A percentile compares a stretch with the other conserved stretches of the same genome.
These are phyloP conservation scores for Micromys minutus DNA, from an alignment of 2,113 vertebrate genomes.

Conservation along the genomic window DNA sequence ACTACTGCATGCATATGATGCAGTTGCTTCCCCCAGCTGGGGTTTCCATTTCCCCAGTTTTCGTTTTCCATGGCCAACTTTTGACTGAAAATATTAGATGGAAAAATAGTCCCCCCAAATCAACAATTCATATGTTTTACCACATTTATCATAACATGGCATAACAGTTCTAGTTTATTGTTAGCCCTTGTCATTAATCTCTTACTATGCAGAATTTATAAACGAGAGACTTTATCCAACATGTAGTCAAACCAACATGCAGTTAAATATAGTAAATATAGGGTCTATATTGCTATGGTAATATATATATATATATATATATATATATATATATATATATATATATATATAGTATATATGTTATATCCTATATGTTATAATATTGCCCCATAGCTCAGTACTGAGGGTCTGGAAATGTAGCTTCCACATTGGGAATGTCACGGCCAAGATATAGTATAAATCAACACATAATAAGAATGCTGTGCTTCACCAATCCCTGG, in stretches of 20 bases:
- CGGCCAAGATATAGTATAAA: not conserved
- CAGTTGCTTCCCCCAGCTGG: not conserved
- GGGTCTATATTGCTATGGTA: not conserved
- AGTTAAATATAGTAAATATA: not conserved
- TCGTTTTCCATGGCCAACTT: not conserved
- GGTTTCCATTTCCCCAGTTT: not conserved
- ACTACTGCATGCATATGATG: accelerated
- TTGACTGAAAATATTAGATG: not conserved
- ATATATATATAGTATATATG: no score
- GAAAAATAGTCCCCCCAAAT: not conserved
- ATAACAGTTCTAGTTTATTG: not conserved
- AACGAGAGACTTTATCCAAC: not conserved
- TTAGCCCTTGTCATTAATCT: not conserved
- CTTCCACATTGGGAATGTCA: no score
- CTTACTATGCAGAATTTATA: not conserved
- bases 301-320: no score
- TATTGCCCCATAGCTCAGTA: not conserved
- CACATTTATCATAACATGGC: not conserved
- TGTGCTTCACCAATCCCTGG: not conserved
- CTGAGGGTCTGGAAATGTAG: not conserved
- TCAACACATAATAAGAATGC: not conserved
- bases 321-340: no score
- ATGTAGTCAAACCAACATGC: no score
- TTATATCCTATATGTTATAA: no score
- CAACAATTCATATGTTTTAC: not conserved